Evolutionary conservation across 2,888 invertebrate genomes (phyloP).

Genomic region (Drosophila pseudotakahashii): DNA sequence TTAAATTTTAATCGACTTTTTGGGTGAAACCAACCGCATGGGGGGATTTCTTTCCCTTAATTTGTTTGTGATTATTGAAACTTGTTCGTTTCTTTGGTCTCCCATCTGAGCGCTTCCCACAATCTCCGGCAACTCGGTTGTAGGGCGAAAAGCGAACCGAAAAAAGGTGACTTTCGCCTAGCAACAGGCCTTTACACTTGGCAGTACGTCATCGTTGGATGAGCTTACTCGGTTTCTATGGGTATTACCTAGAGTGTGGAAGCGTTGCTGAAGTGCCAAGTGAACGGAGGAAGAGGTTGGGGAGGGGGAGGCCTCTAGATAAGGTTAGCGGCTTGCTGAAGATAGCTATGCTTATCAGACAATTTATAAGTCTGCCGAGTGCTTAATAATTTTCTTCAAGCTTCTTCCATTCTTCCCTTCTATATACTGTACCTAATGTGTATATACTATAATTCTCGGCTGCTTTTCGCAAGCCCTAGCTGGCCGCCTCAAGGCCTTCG

Average conservation of each 20-base stretch:
- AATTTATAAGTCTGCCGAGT: constrained; percentile 69
- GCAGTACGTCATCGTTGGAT: constrained; percentile 30
- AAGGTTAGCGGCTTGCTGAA: constrained; percentile 48
- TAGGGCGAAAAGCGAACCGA: constrained; percentile 1
- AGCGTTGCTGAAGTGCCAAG: constrained; percentile 8
- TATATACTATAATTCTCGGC: not conserved
- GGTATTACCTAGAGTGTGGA: constrained; percentile 22
- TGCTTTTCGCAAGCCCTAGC: constrained; percentile 11
- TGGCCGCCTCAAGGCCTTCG: constrained; percentile 1
- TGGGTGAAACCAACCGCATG: not conserved
- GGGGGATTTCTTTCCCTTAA: not conserved
- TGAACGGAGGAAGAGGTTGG: constrained; percentile 6
- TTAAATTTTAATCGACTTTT: not conserved
- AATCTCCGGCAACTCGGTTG: not conserved
- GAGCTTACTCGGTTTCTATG: constrained; percentile 33
- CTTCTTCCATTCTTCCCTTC: constrained; percentile 2
- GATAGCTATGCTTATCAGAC: constrained; percentile 65
- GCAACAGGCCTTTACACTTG: constrained; percentile 37
- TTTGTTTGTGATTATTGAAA: constrained; percentile 9
- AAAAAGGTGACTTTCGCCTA: constrained; percentile 9
- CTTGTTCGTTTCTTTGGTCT: constrained; percentile 9
- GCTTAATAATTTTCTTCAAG: constrained; percentile 50
- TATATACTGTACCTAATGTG: not conserved
- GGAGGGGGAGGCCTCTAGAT: constrained; percentile 43
- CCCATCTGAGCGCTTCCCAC: constrained; percentile 1